A percentile compares a stretch with the other conserved stretches of the same genome.
Evolutionary conservation across 2,797 vertebrate species (phyloP).

Genomic region (Pelochelys cantorii): DNA sequence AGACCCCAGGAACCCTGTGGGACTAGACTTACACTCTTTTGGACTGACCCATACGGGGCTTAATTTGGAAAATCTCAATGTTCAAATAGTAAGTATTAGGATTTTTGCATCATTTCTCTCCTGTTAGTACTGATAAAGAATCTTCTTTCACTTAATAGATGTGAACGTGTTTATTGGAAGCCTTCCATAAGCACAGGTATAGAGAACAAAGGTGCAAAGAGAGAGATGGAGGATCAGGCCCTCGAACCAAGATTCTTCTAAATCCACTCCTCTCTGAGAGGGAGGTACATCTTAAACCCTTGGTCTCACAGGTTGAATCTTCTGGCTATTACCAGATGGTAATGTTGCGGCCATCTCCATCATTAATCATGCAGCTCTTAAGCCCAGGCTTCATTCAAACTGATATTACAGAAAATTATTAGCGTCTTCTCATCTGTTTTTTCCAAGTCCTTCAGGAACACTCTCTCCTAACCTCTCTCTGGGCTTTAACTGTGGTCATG

Average conservation of each 20-base stretch:
- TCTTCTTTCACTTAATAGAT: not conserved
- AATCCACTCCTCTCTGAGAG: not conserved
- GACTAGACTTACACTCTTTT: not conserved
- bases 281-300: not conserved
- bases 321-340: not conserved
- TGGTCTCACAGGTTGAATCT: not conserved
- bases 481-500: not conserved
- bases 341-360: not conserved
- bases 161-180: constrained; percentile 4
- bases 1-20: not conserved
- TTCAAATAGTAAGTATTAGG: not conserved
- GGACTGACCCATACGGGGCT: not conserved
- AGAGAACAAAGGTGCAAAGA: not conserved
- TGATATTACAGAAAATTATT: not conserved
- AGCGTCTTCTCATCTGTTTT: not conserved
- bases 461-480: not conserved
- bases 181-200: not conserved
- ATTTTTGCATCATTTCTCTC: not conserved
- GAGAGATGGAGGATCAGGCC: not conserved
- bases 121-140: not conserved
- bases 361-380: not conserved
- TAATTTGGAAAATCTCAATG: not conserved
- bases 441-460: not conserved
- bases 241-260: not conserved
- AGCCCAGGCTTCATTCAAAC: not conserved